Percentiles rank a stretch among this genome's conserved stretches.
Evolutionary conservation across 2,797 vertebrate species (phyloP).

Genomic region (Glyptemys insculpta): DNA sequence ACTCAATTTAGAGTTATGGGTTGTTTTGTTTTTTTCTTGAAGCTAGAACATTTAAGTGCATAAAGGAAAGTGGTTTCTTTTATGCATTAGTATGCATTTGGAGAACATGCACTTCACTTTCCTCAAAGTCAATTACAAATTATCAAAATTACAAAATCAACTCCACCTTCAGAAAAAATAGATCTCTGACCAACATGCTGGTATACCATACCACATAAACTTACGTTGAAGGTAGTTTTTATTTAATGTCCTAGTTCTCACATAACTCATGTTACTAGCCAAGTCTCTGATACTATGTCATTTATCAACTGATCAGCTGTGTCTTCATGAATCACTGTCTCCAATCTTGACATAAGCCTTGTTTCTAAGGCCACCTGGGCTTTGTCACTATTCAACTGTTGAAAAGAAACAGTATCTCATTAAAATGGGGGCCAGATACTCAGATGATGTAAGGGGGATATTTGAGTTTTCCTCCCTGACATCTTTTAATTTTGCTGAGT

Average conservation of each 20-base stretch:
- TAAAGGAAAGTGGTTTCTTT: background rate
- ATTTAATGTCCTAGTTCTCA: conserved; percentile 74
- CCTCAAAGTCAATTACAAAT: background rate
- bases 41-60: background rate
- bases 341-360: conserved; percentile 71
- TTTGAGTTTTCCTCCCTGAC: background rate
- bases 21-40: background rate
- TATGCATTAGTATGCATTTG: background rate
- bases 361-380: conserved; percentile 66
- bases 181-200: background rate
- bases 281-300: conserved; percentile 54
- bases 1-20: background rate
- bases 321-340: conserved; percentile 71
- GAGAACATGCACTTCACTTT: background rate
- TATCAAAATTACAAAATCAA: background rate
- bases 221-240: conserved; percentile 67
- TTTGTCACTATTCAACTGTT: conserved; percentile 72
- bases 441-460: conserved; percentile 15
- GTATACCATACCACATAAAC: conserved; percentile 14
- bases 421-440: conserved; percentile 43
- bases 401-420: conserved; percentile 61
- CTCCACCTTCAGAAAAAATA: conserved; percentile 28
- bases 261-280: conserved; percentile 74
- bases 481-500: conserved; percentile 5
- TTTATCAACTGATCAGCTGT: conserved; percentile 75